A percentile compares a stretch with the other conserved stretches of the same genome.
Evolutionary conservation across 2,113 vertebrate species (phyloP).

Genomic region (Myotis brandtii): DNA sequence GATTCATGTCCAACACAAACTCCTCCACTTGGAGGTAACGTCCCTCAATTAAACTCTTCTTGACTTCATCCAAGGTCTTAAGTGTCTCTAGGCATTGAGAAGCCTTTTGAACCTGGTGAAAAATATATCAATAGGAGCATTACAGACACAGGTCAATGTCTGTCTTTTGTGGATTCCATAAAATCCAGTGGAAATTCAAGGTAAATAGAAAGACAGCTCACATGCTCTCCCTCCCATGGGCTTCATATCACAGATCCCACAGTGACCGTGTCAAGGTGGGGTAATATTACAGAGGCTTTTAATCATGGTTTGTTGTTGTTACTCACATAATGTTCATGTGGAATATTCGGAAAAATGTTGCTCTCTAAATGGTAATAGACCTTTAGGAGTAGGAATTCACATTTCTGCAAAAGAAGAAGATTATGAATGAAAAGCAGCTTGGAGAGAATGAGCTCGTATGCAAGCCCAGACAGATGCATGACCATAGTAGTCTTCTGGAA

Average conservation of each 20-base stretch:
- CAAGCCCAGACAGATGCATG: neutral
- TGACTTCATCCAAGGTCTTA: constrained; percentile 65
- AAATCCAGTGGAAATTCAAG: neutral
- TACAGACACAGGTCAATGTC: neutral
- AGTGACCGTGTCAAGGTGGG: neutral
- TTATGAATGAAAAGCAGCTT: neutral
- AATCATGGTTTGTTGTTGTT: neutral
- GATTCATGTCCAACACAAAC: constrained; percentile 42
- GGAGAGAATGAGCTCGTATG: neutral
- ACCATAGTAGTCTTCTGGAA: neutral
- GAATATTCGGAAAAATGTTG: constrained; percentile 55
- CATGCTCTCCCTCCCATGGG: accelerated
- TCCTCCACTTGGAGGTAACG: neutral
- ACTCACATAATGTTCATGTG: constrained; percentile 61
- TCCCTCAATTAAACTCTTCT: neutral
- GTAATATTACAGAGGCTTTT: accelerated
- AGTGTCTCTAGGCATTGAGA: neutral
- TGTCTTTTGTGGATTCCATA: neutral
- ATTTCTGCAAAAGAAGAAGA: constrained; percentile 68
- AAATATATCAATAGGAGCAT: neutral
- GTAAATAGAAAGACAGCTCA: neutral
- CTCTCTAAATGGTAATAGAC: constrained; percentile 58
- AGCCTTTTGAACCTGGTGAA: neutral
- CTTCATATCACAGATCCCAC: neutral
- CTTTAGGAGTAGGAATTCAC: constrained; percentile 64